Conservation (phyloP, 1,140 invertebrate genomes). For the Trichonephila clavipes region DNA sequence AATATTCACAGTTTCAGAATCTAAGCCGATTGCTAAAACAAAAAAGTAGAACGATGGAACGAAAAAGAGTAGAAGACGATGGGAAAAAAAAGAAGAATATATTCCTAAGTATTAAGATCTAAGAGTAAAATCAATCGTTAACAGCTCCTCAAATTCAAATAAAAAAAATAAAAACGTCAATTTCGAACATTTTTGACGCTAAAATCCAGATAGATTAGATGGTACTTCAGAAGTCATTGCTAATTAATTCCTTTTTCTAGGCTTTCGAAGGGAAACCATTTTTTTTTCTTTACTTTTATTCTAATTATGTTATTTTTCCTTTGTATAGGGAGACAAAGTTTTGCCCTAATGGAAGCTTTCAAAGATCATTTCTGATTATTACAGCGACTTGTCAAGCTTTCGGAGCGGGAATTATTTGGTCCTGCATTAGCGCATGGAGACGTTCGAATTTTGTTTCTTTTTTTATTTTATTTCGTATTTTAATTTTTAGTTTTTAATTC, state of each 20-base stretch:
- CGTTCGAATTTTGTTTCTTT: neutral
- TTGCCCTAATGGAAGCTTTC: slow-evolving; percentile 38
- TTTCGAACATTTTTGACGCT: slow-evolving; percentile 26
- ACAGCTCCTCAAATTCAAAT: neutral
- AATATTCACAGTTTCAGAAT: neutral
- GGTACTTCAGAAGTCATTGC: slow-evolving; percentile 54
- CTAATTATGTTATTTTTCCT: slow-evolving; percentile 18
- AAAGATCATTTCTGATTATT: slow-evolving; percentile 34
- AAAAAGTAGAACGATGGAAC: neutral
- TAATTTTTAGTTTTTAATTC: neutral
- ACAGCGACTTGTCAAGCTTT: slow-evolving; percentile 17
- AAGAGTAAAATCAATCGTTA: slow-evolving; percentile 54
- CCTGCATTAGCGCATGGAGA: neutral
- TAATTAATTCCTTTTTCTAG: slow-evolving; percentile 48
- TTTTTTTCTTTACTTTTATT: slow-evolving; percentile 25
- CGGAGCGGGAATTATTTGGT: neutral
- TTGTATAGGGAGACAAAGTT: neutral
- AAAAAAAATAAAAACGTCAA: slow-evolving; percentile 33
- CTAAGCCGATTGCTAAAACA: slow-evolving; percentile 32
- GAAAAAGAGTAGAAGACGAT: neutral
- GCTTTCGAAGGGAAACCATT: neutral
- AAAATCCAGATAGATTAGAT: slow-evolving; percentile 60
- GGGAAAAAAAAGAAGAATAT: neutral
- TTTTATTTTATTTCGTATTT: neutral
- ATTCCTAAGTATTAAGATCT: neutral